Percentiles rank a stretch among this genome's conserved stretches.
Evolutionary conservation across 2,113 vertebrate species (phyloP).

Genomic region (Sarotherodon lohbergeri): DNA sequence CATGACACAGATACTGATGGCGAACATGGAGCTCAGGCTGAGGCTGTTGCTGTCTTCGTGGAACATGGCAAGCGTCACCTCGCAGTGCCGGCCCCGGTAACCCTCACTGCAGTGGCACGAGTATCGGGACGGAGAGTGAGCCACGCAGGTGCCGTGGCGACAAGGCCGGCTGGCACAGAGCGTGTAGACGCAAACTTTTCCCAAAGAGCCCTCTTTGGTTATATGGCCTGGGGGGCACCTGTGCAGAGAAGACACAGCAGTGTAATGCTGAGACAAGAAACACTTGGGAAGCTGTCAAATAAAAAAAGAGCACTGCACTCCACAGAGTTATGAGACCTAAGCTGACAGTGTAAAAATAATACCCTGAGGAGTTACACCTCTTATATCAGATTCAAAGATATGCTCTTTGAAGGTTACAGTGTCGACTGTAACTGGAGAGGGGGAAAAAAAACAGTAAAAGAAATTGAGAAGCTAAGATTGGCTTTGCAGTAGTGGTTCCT

Average conservation of each 20-base stretch:
- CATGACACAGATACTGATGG: slow-evolving; percentile 86
- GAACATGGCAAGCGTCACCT: slow-evolving; percentile 77
- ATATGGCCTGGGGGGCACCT: slow-evolving; percentile 84
- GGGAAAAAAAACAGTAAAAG: not conserved
- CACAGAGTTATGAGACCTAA: not conserved
- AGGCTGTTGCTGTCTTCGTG: slow-evolving; percentile 74
- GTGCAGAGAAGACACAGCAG: not conserved
- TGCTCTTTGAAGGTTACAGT: slow-evolving; percentile 33
- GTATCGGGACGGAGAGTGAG: slow-evolving; percentile 76
- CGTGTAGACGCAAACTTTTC: slow-evolving; percentile 78
- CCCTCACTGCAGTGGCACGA: slow-evolving; percentile 79
- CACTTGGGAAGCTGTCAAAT: slow-evolving; percentile 15
- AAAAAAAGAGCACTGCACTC: slow-evolving; percentile 9
- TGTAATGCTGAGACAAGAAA: not conserved
- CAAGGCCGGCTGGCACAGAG: slow-evolving; percentile 80
- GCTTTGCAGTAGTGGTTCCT: slow-evolving; percentile 14
- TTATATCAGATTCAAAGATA: slow-evolving; percentile 42
- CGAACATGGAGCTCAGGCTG: slow-evolving; percentile 85
- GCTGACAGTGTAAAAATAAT: slow-evolving; percentile 33
- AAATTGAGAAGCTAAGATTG: slow-evolving; percentile 9
- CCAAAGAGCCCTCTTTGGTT: slow-evolving; percentile 71
- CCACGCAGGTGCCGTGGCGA: slow-evolving; percentile 79
- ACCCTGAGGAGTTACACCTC: slow-evolving; percentile 30
- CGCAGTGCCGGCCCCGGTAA: slow-evolving; percentile 79
- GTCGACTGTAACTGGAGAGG: not conserved